Base-by-base conservation (phyloP, 2,113 vertebrate species). In the Carassius gibelio region DNA sequence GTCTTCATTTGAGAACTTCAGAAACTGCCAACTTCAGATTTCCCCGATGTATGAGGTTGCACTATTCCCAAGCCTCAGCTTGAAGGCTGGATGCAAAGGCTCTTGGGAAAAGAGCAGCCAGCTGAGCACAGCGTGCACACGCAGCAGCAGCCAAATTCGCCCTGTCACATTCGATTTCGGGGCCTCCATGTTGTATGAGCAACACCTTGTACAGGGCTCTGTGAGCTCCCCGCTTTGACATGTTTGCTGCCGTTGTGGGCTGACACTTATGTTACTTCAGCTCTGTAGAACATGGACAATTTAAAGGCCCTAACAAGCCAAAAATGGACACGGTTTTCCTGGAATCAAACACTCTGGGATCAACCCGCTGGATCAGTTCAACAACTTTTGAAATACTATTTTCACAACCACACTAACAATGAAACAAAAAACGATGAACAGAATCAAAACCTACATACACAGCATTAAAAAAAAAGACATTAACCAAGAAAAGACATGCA, bases 151-250 rank as follows among this genome's bases (percentile, higher is more conserved):
- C 93, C 92, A 93, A 91, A 94, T 92, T 93, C 90, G 90, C 91
- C 92, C 92, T 93, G 93, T 94, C 94, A 94, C 93, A 88, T 94
- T 92, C 89, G 89, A 95, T 94, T 92, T 91, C 52, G 36, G 87
- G 52, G 87, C 50, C 82, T 90, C 92, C 92, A 92, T 93, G 92
- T 94, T 91, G 89, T 88, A 89, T 86, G 90, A 92, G 92, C 92
- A 81, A 94, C 93, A 94, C 93, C 94, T 94, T 88, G 84, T 85
- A 89, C 85, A 85, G 85, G 87, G 89, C 89, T 87, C 89, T 87
- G 88, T 85, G 87, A 92, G 90, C 87, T 85, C 86, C 52, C 88
- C 87, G 89, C 91, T 91, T 92, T 61, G 55, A 36, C 45, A 64
- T 64, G 78, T 52, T 61, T 75, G 52, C 30, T 80, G 69, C 79